A percentile compares a stretch with the other conserved stretches of the same genome.
Conservation (phyloP, 2,888 invertebrate genomes). For the Parnassius orleans region DNA sequence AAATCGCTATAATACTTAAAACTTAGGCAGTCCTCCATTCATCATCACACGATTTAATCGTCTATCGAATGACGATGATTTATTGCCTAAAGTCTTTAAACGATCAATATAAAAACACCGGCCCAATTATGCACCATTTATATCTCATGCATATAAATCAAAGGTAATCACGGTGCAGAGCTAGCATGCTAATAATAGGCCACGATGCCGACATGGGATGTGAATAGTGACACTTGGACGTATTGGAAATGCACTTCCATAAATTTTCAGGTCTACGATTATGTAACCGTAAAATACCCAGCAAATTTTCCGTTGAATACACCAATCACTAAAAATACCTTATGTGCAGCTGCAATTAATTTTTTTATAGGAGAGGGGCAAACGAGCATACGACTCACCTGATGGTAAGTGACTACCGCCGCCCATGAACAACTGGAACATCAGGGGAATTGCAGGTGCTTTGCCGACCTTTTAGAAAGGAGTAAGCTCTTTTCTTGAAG, state of each 20-base stretch:
- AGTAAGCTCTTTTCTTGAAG: too few relatives aligned
- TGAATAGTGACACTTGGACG: constrained; percentile 37
- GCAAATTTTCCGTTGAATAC: not conserved
- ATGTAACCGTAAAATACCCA: not conserved
- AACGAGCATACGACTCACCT: too few relatives aligned
- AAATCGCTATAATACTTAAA: constrained; percentile 31
- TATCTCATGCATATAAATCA: constrained; percentile 74
- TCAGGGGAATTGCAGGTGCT: too few relatives aligned
- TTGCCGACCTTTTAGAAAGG: too few relatives aligned
- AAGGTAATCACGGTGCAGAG: constrained; percentile 50
- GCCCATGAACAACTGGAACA: too few relatives aligned
- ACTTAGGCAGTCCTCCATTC: constrained; percentile 33
- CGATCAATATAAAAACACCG: constrained; percentile 56
- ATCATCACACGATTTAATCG: constrained; percentile 40
- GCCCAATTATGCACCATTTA: constrained; percentile 69
- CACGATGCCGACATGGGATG: constrained; percentile 35
- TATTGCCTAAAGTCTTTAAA: constrained; percentile 51
- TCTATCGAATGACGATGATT: constrained; percentile 56
- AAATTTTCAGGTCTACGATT: not conserved
- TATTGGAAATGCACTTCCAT: constrained; percentile 9
- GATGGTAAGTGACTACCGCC: too few relatives aligned
- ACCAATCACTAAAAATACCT: too few relatives aligned
- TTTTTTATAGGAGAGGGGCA: too few relatives aligned
- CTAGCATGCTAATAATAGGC: constrained; percentile 58
- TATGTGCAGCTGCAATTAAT: too few relatives aligned